Evolutionary conservation across 1,140 invertebrate species (phyloP).

Genomic region (Tyrophagus putrescentiae): DNA sequence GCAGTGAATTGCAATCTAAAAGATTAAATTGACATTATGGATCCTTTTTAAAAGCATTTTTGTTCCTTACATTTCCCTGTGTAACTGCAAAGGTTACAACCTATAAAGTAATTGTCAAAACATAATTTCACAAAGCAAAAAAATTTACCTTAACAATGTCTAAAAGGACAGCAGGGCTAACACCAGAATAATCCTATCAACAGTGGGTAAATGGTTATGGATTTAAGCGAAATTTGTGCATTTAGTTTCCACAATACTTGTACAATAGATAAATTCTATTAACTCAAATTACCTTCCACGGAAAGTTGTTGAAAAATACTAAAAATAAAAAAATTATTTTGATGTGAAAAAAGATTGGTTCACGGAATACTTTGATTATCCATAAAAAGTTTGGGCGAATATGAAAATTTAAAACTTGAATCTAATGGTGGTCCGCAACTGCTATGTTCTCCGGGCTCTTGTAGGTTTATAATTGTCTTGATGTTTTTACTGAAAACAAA

Average conservation of each 20-base stretch:
- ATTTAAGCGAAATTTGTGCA: too few relatives aligned
- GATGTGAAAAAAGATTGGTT: conserved; percentile 15
- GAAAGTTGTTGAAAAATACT: conserved; percentile 77
- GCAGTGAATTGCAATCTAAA: conserved; percentile 56
- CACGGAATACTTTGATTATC: conserved; percentile 54
- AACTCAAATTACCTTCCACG: too few relatives aligned
- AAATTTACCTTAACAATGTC: conserved; percentile 82
- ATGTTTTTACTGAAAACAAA: conserved; percentile 49
- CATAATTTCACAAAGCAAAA: too few relatives aligned
- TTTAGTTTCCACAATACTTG: too few relatives aligned
- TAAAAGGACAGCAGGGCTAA: conserved; percentile 51
- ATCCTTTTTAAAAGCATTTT: not conserved
- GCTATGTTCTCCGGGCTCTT: conserved; percentile 65
- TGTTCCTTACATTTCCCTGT: conserved; percentile 50
- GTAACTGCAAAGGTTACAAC: conserved; percentile 63
- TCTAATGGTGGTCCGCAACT: conserved; percentile 56
- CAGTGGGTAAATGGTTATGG: too few relatives aligned
- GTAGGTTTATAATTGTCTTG: conserved; percentile 65
- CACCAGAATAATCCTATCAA: conserved; percentile 73
- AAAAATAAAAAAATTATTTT: conserved; percentile 26
- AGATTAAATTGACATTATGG: not conserved
- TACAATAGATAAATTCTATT: too few relatives aligned
- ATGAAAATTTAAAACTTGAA: conserved; percentile 50
- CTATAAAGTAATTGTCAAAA: too few relatives aligned
- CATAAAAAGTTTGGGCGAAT: conserved; percentile 64